These are phyloP conservation scores for Drosophila nebulosa DNA, from an alignment of 1,140 invertebrate genomes.

Conservation along the genomic window DNA sequence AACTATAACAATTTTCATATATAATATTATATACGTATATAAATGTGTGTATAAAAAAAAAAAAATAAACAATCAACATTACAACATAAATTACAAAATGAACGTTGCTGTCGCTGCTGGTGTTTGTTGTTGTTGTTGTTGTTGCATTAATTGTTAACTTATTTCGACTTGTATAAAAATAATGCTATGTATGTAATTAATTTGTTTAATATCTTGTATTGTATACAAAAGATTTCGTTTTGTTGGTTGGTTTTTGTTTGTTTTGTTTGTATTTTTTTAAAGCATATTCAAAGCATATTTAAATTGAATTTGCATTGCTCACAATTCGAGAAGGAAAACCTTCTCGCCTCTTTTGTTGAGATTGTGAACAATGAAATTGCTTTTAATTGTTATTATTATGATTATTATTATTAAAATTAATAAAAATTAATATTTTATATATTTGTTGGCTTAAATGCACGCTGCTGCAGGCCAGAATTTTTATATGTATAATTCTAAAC, in stretches of 20 bases:
- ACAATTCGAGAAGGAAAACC: slow-evolving; percentile 20
- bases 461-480: slow-evolving; percentile 45
- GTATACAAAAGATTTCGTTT: slow-evolving; percentile 36
- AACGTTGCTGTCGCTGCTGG: slow-evolving; percentile 12
- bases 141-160: slow-evolving; percentile 26
- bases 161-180: slow-evolving; percentile 40
- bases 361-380: not conserved
- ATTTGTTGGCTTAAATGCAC: slow-evolving; percentile 66
- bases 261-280: slow-evolving; percentile 53
- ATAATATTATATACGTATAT: slow-evolving; percentile 12
- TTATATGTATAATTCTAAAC: slow-evolving; percentile 44
- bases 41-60: slow-evolving; percentile 40
- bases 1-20: slow-evolving; percentile 48
- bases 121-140: slow-evolving; percentile 5
- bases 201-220: slow-evolving; percentile 35
- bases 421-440: slow-evolving; percentile 15
- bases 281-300: slow-evolving; percentile 79
- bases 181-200: slow-evolving; percentile 31
- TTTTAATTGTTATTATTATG: not conserved
- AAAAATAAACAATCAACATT: slow-evolving; percentile 26
- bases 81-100: slow-evolving; percentile 56
- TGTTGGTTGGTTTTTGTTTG: slow-evolving; percentile 9
- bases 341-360: not conserved
- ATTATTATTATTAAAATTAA: not conserved
- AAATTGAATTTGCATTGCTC: slow-evolving; percentile 25